Conservation (phyloP, 1,140 invertebrate species). For the Gryon sp. region DNA sequence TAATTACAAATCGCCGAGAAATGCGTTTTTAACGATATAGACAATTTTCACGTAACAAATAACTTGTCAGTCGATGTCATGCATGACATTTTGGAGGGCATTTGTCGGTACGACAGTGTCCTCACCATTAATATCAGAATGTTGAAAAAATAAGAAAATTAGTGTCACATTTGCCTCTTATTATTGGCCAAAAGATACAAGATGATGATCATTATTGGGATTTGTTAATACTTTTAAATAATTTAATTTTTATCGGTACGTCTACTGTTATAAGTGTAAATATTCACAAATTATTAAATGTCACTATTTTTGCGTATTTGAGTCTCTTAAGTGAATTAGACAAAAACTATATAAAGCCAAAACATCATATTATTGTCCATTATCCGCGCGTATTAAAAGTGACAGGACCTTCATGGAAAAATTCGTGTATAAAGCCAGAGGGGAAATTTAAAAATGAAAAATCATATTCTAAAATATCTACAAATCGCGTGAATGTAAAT, state of each 20-base stretch:
- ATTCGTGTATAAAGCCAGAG: slow-evolving; percentile 23
- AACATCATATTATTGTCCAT: slow-evolving; percentile 44
- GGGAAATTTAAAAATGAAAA: slow-evolving; percentile 36
- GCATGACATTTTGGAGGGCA: too few species aligned
- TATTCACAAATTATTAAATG: neutral
- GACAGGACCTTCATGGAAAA: slow-evolving; percentile 23
- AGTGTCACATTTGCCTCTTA: slow-evolving; percentile 58
- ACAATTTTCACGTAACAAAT: slow-evolving; percentile 59
- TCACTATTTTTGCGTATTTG: slow-evolving; percentile 33
- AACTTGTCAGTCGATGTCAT: slow-evolving; percentile 54
- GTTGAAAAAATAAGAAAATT: slow-evolving; percentile 54
- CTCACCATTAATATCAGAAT: slow-evolving; percentile 38
- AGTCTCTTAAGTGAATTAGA: slow-evolving; percentile 41
- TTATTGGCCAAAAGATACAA: slow-evolving; percentile 57
- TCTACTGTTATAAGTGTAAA: neutral
- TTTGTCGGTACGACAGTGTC: too few species aligned
- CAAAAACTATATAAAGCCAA: slow-evolving; percentile 25
- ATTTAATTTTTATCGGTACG: slow-evolving; percentile 38
- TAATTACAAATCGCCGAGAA: slow-evolving; percentile 34
- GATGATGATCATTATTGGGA: slow-evolving; percentile 49
- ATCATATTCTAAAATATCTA: slow-evolving; percentile 6
- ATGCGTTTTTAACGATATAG: slow-evolving; percentile 28
- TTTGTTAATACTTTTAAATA: slow-evolving; percentile 44
- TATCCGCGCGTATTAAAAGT: slow-evolving; percentile 11
- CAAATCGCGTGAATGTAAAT: slow-evolving; percentile 21